A percentile compares a stretch with the other conserved stretches of the same genome.
Conservation (phyloP, 2,797 vertebrate species). For the Eurystomus glaucurus region DNA sequence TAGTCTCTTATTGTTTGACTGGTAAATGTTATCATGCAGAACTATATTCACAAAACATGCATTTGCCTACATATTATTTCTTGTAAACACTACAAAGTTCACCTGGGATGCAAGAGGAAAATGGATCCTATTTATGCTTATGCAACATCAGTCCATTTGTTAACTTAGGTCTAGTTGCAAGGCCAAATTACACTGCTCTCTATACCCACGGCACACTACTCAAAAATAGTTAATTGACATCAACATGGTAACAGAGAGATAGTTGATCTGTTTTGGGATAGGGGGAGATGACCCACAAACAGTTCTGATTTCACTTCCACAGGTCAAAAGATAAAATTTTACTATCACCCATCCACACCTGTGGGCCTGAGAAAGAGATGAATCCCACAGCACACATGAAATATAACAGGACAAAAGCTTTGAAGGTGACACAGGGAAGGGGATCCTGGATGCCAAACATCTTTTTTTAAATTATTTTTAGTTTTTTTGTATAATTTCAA, state of each 20-base stretch:
- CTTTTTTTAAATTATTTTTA: not conserved
- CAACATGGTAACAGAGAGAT: rapidly evolving
- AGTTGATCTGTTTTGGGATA: rapidly evolving
- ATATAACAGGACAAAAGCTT: not conserved
- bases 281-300: rapidly evolving
- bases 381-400: not conserved
- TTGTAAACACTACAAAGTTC: not conserved
- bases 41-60: not conserved
- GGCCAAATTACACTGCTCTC: too few species aligned
- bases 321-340: not conserved
- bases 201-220: not conserved
- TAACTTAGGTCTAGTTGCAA: not conserved
- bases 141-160: not conserved
- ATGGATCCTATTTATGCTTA: not conserved
- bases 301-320: not conserved
- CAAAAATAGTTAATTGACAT: not conserved
- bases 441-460: not conserved
- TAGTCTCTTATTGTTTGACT: not conserved
- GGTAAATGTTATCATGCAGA: not conserved
- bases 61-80: not conserved
- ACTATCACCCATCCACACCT: not conserved
- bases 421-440: not conserved
- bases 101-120: not conserved
- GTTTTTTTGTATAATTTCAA: not conserved
- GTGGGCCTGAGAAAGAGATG: not conserved